Conservation (phyloP, 2,888 invertebrate genomes). For the Phanerotoma sp. region DNA sequence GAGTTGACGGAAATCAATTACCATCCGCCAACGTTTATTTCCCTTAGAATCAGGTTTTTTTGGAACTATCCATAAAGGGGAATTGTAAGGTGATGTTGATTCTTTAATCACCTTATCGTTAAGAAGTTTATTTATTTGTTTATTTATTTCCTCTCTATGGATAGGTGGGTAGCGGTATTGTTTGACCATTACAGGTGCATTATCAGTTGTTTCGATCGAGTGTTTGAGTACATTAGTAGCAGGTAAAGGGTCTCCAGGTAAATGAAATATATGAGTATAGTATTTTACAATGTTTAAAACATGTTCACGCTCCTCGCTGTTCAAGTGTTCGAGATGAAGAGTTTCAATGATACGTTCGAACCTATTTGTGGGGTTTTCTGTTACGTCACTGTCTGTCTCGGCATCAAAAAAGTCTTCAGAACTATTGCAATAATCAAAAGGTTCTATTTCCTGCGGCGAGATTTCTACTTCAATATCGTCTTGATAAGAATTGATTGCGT, state of each 20-base stretch:
- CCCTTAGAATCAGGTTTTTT: constrained; percentile 15
- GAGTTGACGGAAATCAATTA: too few species aligned
- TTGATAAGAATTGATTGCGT: constrained; percentile 17
- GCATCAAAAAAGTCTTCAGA: constrained; percentile 6
- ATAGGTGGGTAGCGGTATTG: background rate
- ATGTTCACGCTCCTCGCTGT: background rate
- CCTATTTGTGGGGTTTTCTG: background rate
- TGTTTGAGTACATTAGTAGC: background rate
- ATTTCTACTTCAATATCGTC: constrained; percentile 10
- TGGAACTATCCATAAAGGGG: too few species aligned
- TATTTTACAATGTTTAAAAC: background rate
- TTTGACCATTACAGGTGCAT: background rate
- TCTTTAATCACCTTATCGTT: background rate
- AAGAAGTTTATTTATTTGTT: background rate
- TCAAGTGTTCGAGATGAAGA: background rate
- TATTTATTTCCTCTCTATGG: background rate
- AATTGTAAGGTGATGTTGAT: background rate
- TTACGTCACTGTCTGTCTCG: background rate
- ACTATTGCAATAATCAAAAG: background rate
- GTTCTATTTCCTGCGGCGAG: background rate
- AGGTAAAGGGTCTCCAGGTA: constrained; percentile 6
- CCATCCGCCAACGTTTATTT: constrained; percentile 21
- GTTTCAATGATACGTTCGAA: background rate
- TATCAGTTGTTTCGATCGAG: background rate
- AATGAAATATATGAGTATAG: constrained; percentile 1